Base-by-base conservation (phyloP, 2,888 invertebrate species). In the Ochropleura leucogaster region DNA sequence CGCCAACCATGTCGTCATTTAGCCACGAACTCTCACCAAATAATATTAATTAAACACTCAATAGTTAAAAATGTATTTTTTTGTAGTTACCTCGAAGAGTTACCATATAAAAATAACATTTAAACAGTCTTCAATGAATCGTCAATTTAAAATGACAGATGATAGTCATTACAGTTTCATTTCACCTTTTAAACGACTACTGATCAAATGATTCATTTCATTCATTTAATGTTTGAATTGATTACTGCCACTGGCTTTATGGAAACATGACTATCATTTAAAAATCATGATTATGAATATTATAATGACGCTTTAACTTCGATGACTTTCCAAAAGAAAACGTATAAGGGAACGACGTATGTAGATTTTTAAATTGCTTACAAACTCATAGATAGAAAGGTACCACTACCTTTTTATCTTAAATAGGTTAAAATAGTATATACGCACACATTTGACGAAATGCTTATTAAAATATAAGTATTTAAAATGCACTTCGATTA, bases 241-340 rank as follows among this genome's bases (percentile, higher is more conserved):
- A 79, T 55, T 44, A 68, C 68, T 57, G 59, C 77, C 82, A 77
- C 64, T 57, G 46, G 64, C 49, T 53, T n/a, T 53, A 53, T 47
- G 18, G 51, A 42, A 82, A 68, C 20, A 40, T 16, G 53, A 42
- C 16, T 51, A 46, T 66, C 62, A 62, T 79, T 79, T 77, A 69
- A 69, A 79, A 82, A 82, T 46, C 77, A 62, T 82, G 77, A 82
- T 55, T 46, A 55, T 76, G 64, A 60, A 76, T 82, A 59, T 60
- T 75, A 44, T 65, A 79, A 82, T 55, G 53, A 82, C 10, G 67
- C 44, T 67, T 65, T 67, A 82, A 70, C 57, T 40, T 9, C 60
- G 77, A 76, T 79, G 79, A 79, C 77, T 82, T 65, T 65, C 18
- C 44, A 76, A 66, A 76, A 66, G n/a, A 79, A 74, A 49, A 20